Evolutionary conservation across 1,140 invertebrate species (phyloP).

Genomic region (Muscidifurax raptorellus): DNA sequence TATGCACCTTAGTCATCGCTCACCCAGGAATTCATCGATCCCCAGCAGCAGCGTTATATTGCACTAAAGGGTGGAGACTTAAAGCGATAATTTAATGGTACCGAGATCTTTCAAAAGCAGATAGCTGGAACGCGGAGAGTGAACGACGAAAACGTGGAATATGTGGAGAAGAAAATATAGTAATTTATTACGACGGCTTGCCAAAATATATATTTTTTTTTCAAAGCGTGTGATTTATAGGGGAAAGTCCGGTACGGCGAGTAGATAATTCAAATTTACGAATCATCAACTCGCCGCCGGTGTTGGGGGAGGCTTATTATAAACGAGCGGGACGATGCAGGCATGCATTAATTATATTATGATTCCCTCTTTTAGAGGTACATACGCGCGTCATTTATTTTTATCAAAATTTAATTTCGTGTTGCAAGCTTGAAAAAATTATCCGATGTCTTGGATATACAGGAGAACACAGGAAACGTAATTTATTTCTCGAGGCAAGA

Average conservation of each 20-base stretch:
- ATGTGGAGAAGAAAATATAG: constrained; percentile 3
- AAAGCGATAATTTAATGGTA: constrained; percentile 33
- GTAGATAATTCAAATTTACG: constrained; percentile 9
- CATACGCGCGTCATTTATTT: no score
- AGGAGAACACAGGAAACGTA: no score
- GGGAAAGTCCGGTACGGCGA: background rate
- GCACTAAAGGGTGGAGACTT: background rate
- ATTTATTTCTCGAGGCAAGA: no score
- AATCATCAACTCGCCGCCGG: background rate
- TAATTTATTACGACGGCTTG: constrained; percentile 14
- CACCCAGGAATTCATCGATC: constrained; percentile 39
- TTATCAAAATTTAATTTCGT: no score
- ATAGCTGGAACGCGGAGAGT: background rate
- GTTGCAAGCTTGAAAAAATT: no score
- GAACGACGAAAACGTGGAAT: no score
- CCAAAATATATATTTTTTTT: constrained; percentile 14
- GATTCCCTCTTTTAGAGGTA: background rate
- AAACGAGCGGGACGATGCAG: background rate
- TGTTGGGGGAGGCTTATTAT: background rate
- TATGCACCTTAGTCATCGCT: background rate
- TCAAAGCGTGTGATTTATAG: background rate
- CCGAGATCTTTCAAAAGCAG: constrained; percentile 34
- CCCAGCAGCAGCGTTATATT: constrained; percentile 2
- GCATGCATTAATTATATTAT: background rate
- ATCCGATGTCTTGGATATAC: no score